Evolutionary conservation across 2,888 invertebrate species (phyloP).

Genomic region (Torymus tubicola): DNA sequence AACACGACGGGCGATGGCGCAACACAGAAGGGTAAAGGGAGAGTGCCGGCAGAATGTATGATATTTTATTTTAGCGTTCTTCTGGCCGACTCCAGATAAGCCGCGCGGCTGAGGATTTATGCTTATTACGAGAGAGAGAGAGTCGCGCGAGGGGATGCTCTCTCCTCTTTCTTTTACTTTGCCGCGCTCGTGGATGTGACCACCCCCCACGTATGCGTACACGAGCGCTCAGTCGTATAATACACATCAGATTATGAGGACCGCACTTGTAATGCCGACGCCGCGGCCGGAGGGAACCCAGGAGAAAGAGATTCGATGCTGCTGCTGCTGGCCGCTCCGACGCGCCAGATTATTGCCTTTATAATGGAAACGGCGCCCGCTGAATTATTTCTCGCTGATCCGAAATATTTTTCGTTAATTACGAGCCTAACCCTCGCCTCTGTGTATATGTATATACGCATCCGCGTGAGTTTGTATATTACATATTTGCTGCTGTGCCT

Average conservation of each 20-base stretch:
- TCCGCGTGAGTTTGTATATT: not conserved
- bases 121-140: conserved; percentile 73
- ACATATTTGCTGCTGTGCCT: not conserved
- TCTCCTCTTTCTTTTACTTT: conserved; percentile 51
- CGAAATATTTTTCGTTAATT: conserved; percentile 57
- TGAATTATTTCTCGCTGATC: conserved; percentile 63
- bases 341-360: conserved; percentile 68
- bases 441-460: not conserved
- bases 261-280: conserved; percentile 63
- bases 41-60: conserved; percentile 68
- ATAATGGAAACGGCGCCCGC: conserved; percentile 67
- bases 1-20: conserved; percentile 42
- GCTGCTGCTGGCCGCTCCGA: not conserved
- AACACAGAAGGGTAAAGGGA: conserved; percentile 65
- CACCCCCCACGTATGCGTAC: conserved; percentile 3
- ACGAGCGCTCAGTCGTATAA: conserved; percentile 63
- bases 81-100: conserved; percentile 74
- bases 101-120: conserved; percentile 73
- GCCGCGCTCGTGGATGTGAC: not conserved
- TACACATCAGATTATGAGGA: conserved; percentile 70
- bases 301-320: conserved; percentile 14
- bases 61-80: conserved; percentile 76
- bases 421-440: conserved; percentile 22
- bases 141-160: conserved; percentile 57
- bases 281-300: conserved; percentile 53